These are phyloP conservation scores for Amaurobius ferox DNA, from an alignment of 2,888 invertebrate genomes.

Conservation along the genomic window DNA sequence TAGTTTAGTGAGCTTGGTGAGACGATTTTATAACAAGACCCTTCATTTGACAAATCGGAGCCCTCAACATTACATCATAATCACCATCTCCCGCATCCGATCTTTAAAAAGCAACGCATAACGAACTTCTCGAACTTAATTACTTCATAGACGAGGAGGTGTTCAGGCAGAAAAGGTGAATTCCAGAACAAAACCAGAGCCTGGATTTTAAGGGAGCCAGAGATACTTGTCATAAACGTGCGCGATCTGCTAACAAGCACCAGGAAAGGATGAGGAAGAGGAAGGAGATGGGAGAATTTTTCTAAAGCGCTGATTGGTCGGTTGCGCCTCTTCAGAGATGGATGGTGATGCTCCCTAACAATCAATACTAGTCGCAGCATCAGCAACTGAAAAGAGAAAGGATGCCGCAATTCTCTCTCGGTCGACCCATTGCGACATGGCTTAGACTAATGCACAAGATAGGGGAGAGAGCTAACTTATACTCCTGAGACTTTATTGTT, in stretches of 20 bases:
- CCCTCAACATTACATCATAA: no score
- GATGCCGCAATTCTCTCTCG: constrained; percentile 22
- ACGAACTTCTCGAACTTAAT: constrained; percentile 6
- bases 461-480: background rate
- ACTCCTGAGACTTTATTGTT: no score
- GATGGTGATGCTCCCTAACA: constrained; percentile 44
- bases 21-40: background rate
- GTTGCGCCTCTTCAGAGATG: constrained; percentile 47
- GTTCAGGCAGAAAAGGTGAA: constrained; percentile 14
- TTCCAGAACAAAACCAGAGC: background rate
- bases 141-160: background rate
- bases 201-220: background rate
- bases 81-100: background rate
- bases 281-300: background rate
- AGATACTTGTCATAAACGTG: constrained; percentile 31
- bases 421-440: constrained; percentile 1
- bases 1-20: no score
- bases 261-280: background rate
- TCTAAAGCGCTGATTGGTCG: constrained; percentile 44
- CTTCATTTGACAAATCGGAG: no score
- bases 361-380: constrained; percentile 38
- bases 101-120: background rate
- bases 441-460: background rate
- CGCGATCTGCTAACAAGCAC: constrained; percentile 47
- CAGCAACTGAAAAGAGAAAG: constrained; percentile 1